Conservation (phyloP, 2,113 vertebrate species). For the Vanacampus margaritifer region DNA sequence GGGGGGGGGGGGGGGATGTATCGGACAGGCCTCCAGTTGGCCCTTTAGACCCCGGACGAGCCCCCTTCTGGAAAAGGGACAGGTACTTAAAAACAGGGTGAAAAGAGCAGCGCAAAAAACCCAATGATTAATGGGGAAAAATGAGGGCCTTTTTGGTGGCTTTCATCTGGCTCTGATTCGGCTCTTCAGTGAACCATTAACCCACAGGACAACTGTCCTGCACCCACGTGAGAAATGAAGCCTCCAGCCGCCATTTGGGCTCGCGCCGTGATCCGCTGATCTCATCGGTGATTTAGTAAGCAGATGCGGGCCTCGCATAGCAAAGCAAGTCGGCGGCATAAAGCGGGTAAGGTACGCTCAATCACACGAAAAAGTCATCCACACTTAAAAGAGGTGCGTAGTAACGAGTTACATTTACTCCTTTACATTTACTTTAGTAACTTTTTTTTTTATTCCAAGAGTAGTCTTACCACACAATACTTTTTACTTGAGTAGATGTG, state of each 20-base stretch:
- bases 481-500: too few relatives aligned
- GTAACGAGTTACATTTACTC: not conserved
- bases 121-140: constrained; percentile 81
- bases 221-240: constrained; percentile 73
- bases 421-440: too few relatives aligned
- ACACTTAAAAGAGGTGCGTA: too few relatives aligned
- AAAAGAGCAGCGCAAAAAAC: constrained; percentile 80
- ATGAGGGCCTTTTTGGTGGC: constrained; percentile 72
- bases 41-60: constrained; percentile 71
- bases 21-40: constrained; percentile 62
- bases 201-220: constrained; percentile 78
- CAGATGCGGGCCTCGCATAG: constrained; percentile 21
- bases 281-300: constrained; percentile 27
- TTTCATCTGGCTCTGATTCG: constrained; percentile 80
- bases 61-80: constrained; percentile 68
- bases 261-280: constrained; percentile 11
- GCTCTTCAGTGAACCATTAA: constrained; percentile 77
- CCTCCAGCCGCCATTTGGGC: constrained; percentile 45
- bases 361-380: not conserved
- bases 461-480: too few relatives aligned
- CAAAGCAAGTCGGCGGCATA: not conserved
- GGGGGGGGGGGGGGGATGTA: constrained; percentile 20
- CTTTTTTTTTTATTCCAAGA: too few relatives aligned
- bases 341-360: not conserved
- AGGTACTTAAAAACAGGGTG: constrained; percentile 81